These are phyloP conservation scores for Isichthys henryi DNA, from an alignment of 2,113 vertebrate species.

Conservation along the genomic window DNA sequence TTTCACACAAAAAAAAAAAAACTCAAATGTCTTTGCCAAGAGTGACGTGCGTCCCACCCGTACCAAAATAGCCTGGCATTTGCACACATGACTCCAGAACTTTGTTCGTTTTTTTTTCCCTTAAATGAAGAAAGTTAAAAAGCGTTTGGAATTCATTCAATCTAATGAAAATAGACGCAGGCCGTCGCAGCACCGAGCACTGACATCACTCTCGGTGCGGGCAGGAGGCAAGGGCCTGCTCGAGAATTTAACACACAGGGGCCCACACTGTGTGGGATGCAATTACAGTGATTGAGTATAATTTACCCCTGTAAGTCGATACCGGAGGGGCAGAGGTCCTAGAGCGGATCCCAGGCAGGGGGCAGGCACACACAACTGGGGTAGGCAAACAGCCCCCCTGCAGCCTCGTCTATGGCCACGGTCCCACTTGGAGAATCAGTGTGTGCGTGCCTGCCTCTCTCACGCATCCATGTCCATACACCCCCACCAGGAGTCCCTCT, in stretches of 20 bases:
- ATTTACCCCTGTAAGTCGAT: slow-evolving; percentile 64
- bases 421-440: not conserved
- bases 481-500: not conserved
- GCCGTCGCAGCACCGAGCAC: slow-evolving; percentile 45
- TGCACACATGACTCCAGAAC: slow-evolving; percentile 38
- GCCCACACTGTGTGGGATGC: slow-evolving; percentile 48
- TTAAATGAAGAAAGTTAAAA: slow-evolving; percentile 59
- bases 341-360: slow-evolving; percentile 44
- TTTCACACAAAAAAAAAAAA: not conserved
- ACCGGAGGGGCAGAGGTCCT: slow-evolving; percentile 49
- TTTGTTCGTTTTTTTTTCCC: slow-evolving; percentile 52
- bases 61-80: slow-evolving; percentile 20
- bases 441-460: not conserved
- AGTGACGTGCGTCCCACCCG: slow-evolving; percentile 23
- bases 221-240: slow-evolving; percentile 22
- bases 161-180: slow-evolving; percentile 61
- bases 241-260: slow-evolving; percentile 36
- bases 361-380: not conserved
- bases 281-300: slow-evolving; percentile 66
- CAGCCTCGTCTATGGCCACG: not conserved
- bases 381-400: slow-evolving; percentile 30
- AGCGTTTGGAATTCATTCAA: slow-evolving; percentile 52
- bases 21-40: not conserved
- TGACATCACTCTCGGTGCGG: slow-evolving; percentile 52
- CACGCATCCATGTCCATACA: not conserved